phyloP scores from a whole-genome alignment of 2,888 invertebrate species.

The Pedicia rivosa region DNA sequence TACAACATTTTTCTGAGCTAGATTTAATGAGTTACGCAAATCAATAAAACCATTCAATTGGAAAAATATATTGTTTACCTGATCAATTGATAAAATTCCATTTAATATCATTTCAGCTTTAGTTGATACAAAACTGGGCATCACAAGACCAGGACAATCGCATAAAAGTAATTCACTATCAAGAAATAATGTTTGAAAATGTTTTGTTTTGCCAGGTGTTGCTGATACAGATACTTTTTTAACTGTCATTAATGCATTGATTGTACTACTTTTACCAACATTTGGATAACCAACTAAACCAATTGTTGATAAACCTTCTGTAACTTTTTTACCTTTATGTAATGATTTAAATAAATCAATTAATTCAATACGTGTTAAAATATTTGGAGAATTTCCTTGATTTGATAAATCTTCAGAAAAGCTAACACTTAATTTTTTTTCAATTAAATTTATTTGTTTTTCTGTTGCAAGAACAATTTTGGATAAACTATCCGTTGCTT shows the following conservation, averaged over 20 bases:
- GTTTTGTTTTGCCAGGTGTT: slow-evolving; percentile 97
- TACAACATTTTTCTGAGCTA: no score
- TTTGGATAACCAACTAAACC: slow-evolving; percentile 98
- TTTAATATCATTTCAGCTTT: slow-evolving; percentile 90
- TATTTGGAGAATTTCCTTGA: slow-evolving; percentile 19
- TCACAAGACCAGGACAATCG: slow-evolving; percentile 95
- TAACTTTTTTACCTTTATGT: slow-evolving; percentile 32
- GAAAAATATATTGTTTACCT: slow-evolving; percentile 30
- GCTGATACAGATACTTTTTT: slow-evolving; percentile 91
- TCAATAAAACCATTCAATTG: background rate
- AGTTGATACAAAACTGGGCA: slow-evolving; percentile 92
- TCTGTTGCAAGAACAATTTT: slow-evolving; percentile 38
- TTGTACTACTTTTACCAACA: slow-evolving; percentile 99
- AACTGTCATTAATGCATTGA: slow-evolving; percentile 75
- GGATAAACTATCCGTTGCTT: slow-evolving; percentile 35
- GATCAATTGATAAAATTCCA: slow-evolving; percentile 94
- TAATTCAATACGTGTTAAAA: slow-evolving; percentile 48
- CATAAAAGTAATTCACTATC: slow-evolving; percentile 69
- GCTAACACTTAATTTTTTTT: slow-evolving; percentile 34
- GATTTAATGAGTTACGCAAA: no score
- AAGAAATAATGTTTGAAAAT: slow-evolving; percentile 80
- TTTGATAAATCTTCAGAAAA: slow-evolving; percentile 16
- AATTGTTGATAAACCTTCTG: slow-evolving; percentile 50
- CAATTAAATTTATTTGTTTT: slow-evolving; percentile 37
- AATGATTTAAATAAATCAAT: slow-evolving; percentile 52